Evolutionary conservation across 2,113 vertebrate genomes (phyloP).

Genomic region (Syngnathus scovelli): DNA sequence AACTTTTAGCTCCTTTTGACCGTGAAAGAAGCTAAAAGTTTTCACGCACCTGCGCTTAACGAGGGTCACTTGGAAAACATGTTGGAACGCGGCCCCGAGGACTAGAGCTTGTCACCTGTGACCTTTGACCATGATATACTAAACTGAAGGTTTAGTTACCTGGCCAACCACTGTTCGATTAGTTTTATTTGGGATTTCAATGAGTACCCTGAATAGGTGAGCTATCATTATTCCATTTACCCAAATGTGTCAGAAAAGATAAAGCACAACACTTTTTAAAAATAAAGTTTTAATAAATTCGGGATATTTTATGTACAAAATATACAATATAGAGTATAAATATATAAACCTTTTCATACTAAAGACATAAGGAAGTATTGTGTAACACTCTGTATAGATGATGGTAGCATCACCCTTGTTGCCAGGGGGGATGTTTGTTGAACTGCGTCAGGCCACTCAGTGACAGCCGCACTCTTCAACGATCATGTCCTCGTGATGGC

Average conservation of each 20-base stretch:
- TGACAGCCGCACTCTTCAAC: constrained; percentile 86
- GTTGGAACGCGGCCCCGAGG: too few relatives aligned
- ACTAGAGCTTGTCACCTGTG: too few relatives aligned
- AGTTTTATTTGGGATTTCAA: too few relatives aligned
- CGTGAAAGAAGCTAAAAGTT: too few relatives aligned
- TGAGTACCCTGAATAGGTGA: too few relatives aligned
- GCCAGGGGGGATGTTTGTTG: not conserved
- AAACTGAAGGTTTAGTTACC: too few relatives aligned
- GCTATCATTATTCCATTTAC: too few relatives aligned
- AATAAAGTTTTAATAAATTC: constrained; percentile 61
- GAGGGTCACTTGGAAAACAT: too few relatives aligned
- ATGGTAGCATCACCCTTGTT: not conserved
- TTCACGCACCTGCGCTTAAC: too few relatives aligned
- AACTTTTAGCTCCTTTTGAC: too few relatives aligned
- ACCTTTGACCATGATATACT: too few relatives aligned
- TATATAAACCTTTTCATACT: constrained; percentile 18
- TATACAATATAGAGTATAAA: constrained; percentile 55
- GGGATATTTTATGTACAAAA: constrained; percentile 63
- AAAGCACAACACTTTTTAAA: constrained; percentile 18
- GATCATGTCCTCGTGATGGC: constrained; percentile 86
- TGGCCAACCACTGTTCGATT: too few relatives aligned
- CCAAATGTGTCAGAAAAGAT: not conserved
- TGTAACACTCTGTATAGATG: constrained; percentile 31
- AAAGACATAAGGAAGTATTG: constrained; percentile 17
- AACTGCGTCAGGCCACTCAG: constrained; percentile 35